Percentiles rank a stretch among this genome's conserved stretches.
These are phyloP conservation scores for Actinia tenebrosa DNA, from an alignment of 64 coral and sea anemone species.

Conservation along the genomic window DNA sequence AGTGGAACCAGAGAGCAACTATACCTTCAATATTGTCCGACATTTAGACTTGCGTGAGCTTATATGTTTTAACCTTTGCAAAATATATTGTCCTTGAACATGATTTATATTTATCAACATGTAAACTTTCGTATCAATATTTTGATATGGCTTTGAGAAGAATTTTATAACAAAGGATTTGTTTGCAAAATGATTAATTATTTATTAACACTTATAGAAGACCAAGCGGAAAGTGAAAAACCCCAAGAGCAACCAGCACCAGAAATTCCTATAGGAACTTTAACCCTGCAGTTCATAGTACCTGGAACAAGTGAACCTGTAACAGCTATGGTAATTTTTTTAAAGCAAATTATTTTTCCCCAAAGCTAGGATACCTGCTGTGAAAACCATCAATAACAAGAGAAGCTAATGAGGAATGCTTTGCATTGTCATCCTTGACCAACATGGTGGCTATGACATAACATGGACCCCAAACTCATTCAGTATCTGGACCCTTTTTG, in stretches of 20 bases:
- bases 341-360: too few species aligned
- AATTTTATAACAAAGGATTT: background rate
- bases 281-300: slow-evolving; percentile 66
- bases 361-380: too few species aligned
- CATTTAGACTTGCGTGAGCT: too few species aligned
- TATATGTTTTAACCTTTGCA: background rate
- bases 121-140: background rate
- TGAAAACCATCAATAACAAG: too few species aligned
- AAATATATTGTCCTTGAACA: background rate
- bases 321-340: slow-evolving; percentile 47
- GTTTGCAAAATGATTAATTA: background rate
- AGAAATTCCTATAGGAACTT: slow-evolving; percentile 44
- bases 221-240: background rate
- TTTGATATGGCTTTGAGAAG: background rate
- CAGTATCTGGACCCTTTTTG: too few species aligned
- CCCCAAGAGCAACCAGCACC: background rate
- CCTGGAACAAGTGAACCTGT: slow-evolving; percentile 86
- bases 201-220: background rate
- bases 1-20: too few species aligned
- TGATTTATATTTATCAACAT: background rate
- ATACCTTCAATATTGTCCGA: too few species aligned
- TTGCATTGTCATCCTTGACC: too few species aligned
- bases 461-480: too few species aligned
- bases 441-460: too few species aligned
- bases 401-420: too few species aligned